A percentile compares a stretch with the other conserved stretches of the same genome.
phyloP scores from a whole-genome alignment of 1,140 invertebrate genomes.

The Lepeophtheirus salmonis region DNA sequence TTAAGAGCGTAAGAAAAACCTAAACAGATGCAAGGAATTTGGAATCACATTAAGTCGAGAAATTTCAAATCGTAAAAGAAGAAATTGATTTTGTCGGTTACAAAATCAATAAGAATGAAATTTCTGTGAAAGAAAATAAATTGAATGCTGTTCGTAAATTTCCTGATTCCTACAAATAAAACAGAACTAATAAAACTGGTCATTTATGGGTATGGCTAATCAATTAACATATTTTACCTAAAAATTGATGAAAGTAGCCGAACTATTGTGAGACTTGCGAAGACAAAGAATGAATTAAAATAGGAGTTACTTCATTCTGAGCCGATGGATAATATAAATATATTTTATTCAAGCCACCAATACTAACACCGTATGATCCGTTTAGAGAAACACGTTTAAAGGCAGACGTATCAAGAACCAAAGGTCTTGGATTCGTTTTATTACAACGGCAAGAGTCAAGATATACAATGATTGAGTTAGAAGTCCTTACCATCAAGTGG shows the following conservation, averaged over 20 bases:
- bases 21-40: too few species aligned
- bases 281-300: too few species aligned
- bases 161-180: background rate
- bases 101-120: too few species aligned
- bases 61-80: background rate
- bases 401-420: background rate
- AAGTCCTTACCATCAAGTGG: too few species aligned
- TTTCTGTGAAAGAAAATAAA: constrained; percentile 1
- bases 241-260: background rate
- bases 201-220: background rate
- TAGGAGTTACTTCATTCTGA: background rate
- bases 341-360: background rate
- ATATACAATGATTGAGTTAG: too few species aligned
- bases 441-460: too few species aligned
- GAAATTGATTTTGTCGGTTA: too few species aligned
- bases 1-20: too few species aligned
- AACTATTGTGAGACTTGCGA: background rate
- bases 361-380: background rate
- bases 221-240: background rate
- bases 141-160: background rate
- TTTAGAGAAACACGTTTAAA: background rate
- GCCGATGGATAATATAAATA: background rate
- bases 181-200: background rate
- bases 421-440: background rate
- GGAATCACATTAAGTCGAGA: background rate